Conservation (phyloP, 2,113 vertebrate genomes). For the Falco punctatus region DNA sequence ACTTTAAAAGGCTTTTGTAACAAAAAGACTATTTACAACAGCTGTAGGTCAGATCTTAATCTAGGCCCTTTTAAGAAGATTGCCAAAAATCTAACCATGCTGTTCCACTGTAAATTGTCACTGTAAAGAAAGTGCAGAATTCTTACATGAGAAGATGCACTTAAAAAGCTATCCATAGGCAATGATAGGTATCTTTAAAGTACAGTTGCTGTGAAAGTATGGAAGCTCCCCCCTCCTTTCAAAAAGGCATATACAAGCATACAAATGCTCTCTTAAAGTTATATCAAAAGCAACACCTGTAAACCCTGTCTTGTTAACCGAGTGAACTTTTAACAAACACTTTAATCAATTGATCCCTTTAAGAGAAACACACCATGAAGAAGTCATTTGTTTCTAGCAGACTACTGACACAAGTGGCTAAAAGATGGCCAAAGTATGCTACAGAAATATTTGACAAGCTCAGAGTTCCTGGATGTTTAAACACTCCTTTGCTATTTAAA, state of each 20-base stretch:
- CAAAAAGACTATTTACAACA: neutral
- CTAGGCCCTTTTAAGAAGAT: neutral
- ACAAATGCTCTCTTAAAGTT: neutral
- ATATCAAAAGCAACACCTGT: neutral
- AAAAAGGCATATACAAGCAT: neutral
- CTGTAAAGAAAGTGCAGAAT: neutral
- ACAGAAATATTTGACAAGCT: neutral
- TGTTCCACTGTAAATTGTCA: neutral
- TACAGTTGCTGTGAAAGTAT: neutral
- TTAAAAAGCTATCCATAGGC: neutral
- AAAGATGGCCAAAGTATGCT: neutral
- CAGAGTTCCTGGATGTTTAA: neutral
- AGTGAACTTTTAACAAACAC: neutral
- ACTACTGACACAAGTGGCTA: neutral
- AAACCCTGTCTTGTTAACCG: too few relatives aligned
- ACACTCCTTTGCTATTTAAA: neutral
- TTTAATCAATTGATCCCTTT: neutral
- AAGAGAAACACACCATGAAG: neutral
- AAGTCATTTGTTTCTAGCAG: neutral
- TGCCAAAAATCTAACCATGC: neutral
- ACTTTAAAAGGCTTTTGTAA: neutral
- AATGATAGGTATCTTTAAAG: neutral
- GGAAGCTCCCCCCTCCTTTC: neutral
- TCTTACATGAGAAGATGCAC: neutral
- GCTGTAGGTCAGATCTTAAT: slow-evolving; percentile 23